phyloP scores from a whole-genome alignment of 2,113 vertebrate genomes.

The Dasyurus viverrinus region DNA sequence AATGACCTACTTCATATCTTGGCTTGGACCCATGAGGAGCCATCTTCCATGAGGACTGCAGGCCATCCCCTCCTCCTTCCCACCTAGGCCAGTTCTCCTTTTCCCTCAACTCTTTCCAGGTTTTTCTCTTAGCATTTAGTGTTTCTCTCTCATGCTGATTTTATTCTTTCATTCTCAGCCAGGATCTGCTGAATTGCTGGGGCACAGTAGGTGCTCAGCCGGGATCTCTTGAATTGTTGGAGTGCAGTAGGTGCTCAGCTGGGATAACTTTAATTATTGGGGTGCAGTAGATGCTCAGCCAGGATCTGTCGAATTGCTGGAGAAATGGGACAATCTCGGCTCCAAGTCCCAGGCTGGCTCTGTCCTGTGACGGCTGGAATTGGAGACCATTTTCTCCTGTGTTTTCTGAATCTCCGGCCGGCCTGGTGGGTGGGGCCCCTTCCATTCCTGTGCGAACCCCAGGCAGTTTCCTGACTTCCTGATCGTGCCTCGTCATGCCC shows the following conservation, averaged over 20 bases:
- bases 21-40: background rate
- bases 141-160: background rate
- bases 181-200: too few species aligned
- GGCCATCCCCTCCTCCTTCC: background rate
- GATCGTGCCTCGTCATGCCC: constrained; percentile 74
- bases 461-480: constrained; percentile 54
- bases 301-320: background rate
- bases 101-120: background rate
- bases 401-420: constrained; percentile 21
- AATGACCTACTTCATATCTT: background rate
- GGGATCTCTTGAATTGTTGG: background rate
- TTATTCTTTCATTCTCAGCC: background rate
- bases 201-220: background rate
- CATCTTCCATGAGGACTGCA: background rate
- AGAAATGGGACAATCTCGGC: background rate
- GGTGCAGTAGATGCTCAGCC: background rate
- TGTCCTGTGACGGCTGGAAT: constrained; percentile 7
- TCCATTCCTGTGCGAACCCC: constrained; percentile 55
- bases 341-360: background rate
- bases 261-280: too few species aligned
- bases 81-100: background rate
- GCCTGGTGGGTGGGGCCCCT: constrained; percentile 55
- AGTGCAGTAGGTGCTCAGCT: background rate
- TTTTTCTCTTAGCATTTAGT: background rate
- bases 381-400: constrained; percentile 38